Evolutionary conservation across 1,140 invertebrate genomes (phyloP).

Genomic region (Pomacea maculata): DNA sequence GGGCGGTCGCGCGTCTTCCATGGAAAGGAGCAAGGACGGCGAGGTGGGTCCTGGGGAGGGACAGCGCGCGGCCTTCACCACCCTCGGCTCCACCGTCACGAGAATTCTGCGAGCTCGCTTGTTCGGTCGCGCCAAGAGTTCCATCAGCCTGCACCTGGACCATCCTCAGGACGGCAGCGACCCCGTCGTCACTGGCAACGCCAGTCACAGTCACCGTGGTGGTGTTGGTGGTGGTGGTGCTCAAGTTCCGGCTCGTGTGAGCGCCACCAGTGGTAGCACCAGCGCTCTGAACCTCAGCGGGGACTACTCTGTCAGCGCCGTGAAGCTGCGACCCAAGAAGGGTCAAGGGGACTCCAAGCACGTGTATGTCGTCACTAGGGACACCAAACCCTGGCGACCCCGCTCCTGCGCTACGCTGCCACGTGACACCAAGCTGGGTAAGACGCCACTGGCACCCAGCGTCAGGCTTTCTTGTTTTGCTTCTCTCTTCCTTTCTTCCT

Average conservation of each 20-base stretch:
- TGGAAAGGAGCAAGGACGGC: background rate
- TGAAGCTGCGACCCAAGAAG: slow-evolving; percentile 37
- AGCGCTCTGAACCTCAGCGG: slow-evolving; percentile 30
- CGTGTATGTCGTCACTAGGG: slow-evolving; percentile 29
- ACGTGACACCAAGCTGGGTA: slow-evolving; percentile 42
- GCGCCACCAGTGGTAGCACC: slow-evolving; percentile 28
- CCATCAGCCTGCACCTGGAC: slow-evolving; percentile 28
- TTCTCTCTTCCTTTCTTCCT: too few relatives aligned
- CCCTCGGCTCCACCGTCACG: slow-evolving; percentile 28
- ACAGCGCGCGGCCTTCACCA: background rate
- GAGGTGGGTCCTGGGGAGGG: background rate
- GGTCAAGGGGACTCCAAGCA: slow-evolving; percentile 25
- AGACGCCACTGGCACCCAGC: slow-evolving; percentile 1
- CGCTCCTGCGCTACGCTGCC: slow-evolving; percentile 42
- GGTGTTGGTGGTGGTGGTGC: slow-evolving; percentile 9
- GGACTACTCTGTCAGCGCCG: slow-evolving; percentile 32
- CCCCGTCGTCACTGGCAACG: background rate
- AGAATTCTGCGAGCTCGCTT: slow-evolving; percentile 26
- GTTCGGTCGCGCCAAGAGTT: slow-evolving; percentile 32
- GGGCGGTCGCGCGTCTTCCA: background rate
- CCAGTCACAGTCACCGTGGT: slow-evolving; percentile 2
- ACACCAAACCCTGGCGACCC: slow-evolving; percentile 26
- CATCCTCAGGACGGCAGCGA: background rate
- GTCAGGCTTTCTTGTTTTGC: too few relatives aligned
- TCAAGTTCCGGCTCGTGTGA: slow-evolving; percentile 1